phyloP scores from a whole-genome alignment of 1,140 invertebrate species.

The Hypothenemus hampei region DNA sequence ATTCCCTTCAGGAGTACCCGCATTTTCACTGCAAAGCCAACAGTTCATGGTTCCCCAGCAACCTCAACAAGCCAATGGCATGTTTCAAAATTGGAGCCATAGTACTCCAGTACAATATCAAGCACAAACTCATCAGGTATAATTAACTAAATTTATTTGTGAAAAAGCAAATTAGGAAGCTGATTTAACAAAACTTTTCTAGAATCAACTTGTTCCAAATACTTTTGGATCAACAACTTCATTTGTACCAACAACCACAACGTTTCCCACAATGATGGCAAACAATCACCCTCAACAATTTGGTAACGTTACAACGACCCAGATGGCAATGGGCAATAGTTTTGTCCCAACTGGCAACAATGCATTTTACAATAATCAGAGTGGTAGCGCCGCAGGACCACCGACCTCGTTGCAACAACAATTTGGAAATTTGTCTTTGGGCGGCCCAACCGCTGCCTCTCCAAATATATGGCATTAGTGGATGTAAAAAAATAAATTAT shows the following conservation, averaged over 20 bases:
- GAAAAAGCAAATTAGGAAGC: background rate
- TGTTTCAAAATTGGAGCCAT: background rate
- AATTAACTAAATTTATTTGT: background rate
- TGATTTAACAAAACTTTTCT: background rate
- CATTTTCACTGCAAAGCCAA: no score
- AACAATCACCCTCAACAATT: slow-evolving; percentile 14
- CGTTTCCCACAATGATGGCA: background rate
- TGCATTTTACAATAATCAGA: background rate
- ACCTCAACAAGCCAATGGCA: slow-evolving; percentile 20
- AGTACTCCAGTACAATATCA: background rate
- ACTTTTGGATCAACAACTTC: slow-evolving; percentile 20
- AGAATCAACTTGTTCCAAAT: slow-evolving; percentile 6
- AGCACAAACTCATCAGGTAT: background rate
- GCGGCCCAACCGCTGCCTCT: slow-evolving; percentile 21
- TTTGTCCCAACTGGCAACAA: slow-evolving; percentile 5
- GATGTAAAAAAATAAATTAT: no score
- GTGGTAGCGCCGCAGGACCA: slow-evolving; percentile 12
- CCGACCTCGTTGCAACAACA: slow-evolving; percentile 39
- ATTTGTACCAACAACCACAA: background rate
- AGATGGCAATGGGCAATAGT: slow-evolving; percentile 4
- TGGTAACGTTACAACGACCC: background rate
- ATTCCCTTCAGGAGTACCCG: slow-evolving; percentile 26
- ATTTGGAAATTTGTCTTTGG: slow-evolving; percentile 40
- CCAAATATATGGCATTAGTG: slow-evolving; percentile 43
- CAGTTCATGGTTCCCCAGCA: no score